A percentile compares a stretch with the other conserved stretches of the same genome.
phyloP scores from a whole-genome alignment of 2,797 vertebrate species.

The Anguilla obscura region DNA sequence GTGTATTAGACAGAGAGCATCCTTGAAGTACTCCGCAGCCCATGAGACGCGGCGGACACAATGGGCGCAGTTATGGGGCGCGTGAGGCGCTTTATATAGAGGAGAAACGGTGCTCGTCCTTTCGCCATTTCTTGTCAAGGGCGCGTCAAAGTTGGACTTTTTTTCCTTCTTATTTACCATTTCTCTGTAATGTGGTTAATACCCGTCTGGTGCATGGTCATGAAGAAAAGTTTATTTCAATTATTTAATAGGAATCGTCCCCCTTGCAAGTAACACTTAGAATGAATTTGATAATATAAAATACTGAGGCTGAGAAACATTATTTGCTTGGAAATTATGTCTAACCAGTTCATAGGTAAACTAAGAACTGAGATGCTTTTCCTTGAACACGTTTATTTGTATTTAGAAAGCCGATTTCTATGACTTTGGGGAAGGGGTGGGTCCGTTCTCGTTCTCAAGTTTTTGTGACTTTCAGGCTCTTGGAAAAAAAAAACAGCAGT shows the following conservation, averaged over 20 bases:
- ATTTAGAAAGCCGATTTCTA: conserved; percentile 50
- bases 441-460: conserved; percentile 58
- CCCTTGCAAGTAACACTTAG: background rate
- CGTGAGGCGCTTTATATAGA: conserved; percentile 21
- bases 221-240: conserved; percentile 1
- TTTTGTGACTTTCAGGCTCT: conserved; percentile 76
- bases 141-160: background rate
- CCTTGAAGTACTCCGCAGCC: background rate
- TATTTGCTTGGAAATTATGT: background rate
- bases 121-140: conserved; percentile 22
- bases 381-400: conserved; percentile 3
- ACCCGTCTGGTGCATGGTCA: background rate
- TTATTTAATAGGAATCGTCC: background rate
- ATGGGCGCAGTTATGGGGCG: background rate
- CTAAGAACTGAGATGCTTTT: conserved; percentile 6
- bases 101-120: background rate
- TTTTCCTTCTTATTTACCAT: background rate
- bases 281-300: background rate
- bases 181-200: background rate
- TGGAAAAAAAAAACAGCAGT: conserved; percentile 37
- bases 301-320: background rate
- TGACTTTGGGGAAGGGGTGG: conserved; percentile 74
- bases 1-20: background rate
- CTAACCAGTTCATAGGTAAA: background rate
- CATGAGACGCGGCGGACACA: conserved; percentile 9